Base-by-base conservation (phyloP, 2,888 invertebrate species). In the Lumbricus terrestris region DNA sequence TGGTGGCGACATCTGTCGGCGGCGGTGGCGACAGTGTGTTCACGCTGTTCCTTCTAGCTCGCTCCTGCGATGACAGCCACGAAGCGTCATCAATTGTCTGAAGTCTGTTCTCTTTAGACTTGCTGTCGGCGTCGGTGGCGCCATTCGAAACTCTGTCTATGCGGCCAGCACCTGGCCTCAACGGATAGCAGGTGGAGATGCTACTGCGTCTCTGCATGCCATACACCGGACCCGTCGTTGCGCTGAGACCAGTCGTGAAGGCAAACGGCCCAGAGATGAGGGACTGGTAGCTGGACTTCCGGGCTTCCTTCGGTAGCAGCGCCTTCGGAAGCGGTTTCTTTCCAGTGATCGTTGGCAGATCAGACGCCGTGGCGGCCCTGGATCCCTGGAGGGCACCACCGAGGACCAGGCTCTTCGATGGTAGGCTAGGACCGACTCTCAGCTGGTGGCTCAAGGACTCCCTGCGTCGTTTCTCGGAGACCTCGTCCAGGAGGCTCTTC, bases 321-420 rank as follows among this genome's bases (percentile, higher is more conserved):
- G 89, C 89, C 69, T 34, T 89, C 34, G 89, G 69, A 34, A 89
- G 89, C 23, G 89, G 89, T 89, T 82, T 54, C 33, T 35, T 54
- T 11, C 89, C 89, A 1, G 89, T 89, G 82, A 89, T 89, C 34
- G 89, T 89, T 13, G 89, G 89, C 82, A 89, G 34, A 18, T 89
- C 89, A 5, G 54, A 33, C 23, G 38, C 88, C 8, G 33, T 82
- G 33, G 89, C 33, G 69, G n/a, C 54, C 33, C 35, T 47, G n/a
- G 89, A 89, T 42, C 54, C 54, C 13, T 82, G 82, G 23, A 69
- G 69, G 16, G n/a, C 54, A 1, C 89, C 54, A 1, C 89, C 89
- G 23, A 69, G 29, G 69, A 69, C 8, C n/a, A 69, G 4, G 69
- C 29, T n/a, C n/a, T 69, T 69, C 8, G 69, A 69, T 69, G 69